These are phyloP conservation scores for Popillia japonica DNA, from an alignment of 1,140 invertebrate genomes.

Conservation along the genomic window DNA sequence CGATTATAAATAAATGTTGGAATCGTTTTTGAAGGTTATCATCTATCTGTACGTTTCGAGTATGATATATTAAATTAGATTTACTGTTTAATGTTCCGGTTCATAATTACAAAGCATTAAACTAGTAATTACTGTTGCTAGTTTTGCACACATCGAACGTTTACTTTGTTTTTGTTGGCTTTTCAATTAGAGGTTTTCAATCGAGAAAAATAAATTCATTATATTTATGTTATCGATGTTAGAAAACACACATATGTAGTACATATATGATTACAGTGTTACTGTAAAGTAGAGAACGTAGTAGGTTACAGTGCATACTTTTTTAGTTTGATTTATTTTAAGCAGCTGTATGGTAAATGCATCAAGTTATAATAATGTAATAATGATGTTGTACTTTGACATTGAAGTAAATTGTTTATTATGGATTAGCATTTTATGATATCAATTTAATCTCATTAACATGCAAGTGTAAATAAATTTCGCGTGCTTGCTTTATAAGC, in stretches of 20 bases:
- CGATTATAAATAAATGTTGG: too few species aligned
- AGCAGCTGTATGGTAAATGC: too few species aligned
- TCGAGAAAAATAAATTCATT: not conserved
- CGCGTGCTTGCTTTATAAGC: not conserved
- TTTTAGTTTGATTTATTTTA: too few species aligned
- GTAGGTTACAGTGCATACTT: too few species aligned
- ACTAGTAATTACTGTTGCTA: not conserved
- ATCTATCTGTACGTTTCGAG: not conserved
- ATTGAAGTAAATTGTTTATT: not conserved
- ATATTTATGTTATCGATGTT: not conserved
- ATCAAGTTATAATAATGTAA: too few species aligned
- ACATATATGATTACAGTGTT: too few species aligned
- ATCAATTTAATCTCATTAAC: not conserved
- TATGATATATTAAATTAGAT: not conserved
- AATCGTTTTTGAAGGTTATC: not conserved
- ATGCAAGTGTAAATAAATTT: not conserved
- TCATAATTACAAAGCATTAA: not conserved
- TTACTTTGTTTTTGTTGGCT: not conserved
- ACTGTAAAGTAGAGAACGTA: too few species aligned
- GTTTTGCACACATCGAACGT: not conserved
- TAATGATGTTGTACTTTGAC: too few species aligned
- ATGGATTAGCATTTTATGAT: not conserved
- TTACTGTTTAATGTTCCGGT: conserved; percentile 4
- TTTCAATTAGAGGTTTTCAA: not conserved
- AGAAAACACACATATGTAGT: too few species aligned